phyloP scores from a whole-genome alignment of 2,888 invertebrate genomes.

The Notodonta dromedarius region DNA sequence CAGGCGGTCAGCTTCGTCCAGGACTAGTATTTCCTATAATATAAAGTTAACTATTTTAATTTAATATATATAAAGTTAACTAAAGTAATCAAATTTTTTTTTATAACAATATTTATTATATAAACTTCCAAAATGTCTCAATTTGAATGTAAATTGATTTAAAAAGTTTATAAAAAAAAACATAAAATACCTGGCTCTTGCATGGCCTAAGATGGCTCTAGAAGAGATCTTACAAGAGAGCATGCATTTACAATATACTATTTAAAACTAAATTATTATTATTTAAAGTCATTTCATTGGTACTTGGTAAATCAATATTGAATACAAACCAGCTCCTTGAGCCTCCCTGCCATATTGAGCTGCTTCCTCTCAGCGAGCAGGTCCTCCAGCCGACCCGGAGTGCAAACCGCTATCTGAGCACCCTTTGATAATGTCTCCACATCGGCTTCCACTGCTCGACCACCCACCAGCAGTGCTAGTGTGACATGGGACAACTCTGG shows the following conservation, averaged over 20 bases:
- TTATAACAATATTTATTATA: too few species aligned
- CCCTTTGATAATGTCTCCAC: slow-evolving; percentile 87
- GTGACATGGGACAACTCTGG: slow-evolving; percentile 75
- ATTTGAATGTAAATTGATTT: too few species aligned
- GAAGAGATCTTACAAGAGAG: too few species aligned
- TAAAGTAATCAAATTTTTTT: too few species aligned
- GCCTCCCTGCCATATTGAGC: slow-evolving; percentile 87
- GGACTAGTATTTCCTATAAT: slow-evolving; percentile 95
- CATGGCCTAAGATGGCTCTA: too few species aligned
- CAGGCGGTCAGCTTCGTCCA: slow-evolving; percentile 98
- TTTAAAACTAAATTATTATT: neutral
- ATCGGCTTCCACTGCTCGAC: slow-evolving; percentile 91
- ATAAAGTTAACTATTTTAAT: too few species aligned
- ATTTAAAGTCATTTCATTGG: too few species aligned
- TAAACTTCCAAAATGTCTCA: too few species aligned
- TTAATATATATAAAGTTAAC: too few species aligned
- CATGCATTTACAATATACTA: neutral
- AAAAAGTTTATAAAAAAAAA: too few species aligned
- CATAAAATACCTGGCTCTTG: too few species aligned
- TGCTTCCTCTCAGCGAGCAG: slow-evolving; percentile 89
- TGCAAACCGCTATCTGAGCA: slow-evolving; percentile 95
- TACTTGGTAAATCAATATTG: too few species aligned
- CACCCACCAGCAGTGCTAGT: slow-evolving; percentile 91
- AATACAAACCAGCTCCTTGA: slow-evolving; percentile 90
- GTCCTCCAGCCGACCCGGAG: slow-evolving; percentile 97